These are phyloP conservation scores for Kobus ellipsiprymnus DNA, from an alignment of 2,113 vertebrate genomes.

Conservation along the genomic window DNA sequence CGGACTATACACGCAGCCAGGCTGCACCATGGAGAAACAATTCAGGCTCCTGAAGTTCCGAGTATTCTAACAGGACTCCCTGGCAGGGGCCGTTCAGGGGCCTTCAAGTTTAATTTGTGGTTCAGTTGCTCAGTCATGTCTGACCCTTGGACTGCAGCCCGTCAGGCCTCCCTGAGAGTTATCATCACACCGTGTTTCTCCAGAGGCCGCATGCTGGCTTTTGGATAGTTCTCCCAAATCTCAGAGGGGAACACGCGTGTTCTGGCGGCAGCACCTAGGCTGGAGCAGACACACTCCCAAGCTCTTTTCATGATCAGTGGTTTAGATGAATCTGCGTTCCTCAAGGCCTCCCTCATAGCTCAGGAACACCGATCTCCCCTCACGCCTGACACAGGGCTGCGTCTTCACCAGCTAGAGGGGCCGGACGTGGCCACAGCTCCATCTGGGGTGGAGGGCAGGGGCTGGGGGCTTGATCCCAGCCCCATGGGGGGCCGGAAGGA, in stretches of 20 bases:
- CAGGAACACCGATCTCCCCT: neutral
- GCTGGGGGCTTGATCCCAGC: neutral
- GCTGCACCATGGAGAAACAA: neutral
- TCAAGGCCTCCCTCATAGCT: neutral
- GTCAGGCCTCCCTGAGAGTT: neutral
- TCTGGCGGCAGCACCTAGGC: neutral
- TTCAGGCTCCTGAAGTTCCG: fast-evolving
- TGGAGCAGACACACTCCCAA: fast-evolving
- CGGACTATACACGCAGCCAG: no score
- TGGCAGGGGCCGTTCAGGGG: fast-evolving
- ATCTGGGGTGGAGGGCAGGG: neutral
- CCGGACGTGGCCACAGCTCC: neutral
- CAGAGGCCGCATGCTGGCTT: neutral
- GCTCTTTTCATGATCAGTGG: neutral
- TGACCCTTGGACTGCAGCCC: neutral
- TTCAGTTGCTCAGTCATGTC: neutral
- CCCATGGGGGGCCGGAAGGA: neutral
- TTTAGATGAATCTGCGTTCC: neutral
- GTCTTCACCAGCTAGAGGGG: neutral
- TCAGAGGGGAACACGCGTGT: neutral
- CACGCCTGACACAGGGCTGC: fast-evolving
- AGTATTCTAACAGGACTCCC: neutral
- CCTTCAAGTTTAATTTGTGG: neutral
- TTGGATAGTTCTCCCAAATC: neutral
- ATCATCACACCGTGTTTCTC: neutral